Percentiles rank a stretch among this genome's conserved stretches.
Evolutionary conservation across 2,113 vertebrate species (phyloP).

Genomic region (Cercocebus atys): DNA sequence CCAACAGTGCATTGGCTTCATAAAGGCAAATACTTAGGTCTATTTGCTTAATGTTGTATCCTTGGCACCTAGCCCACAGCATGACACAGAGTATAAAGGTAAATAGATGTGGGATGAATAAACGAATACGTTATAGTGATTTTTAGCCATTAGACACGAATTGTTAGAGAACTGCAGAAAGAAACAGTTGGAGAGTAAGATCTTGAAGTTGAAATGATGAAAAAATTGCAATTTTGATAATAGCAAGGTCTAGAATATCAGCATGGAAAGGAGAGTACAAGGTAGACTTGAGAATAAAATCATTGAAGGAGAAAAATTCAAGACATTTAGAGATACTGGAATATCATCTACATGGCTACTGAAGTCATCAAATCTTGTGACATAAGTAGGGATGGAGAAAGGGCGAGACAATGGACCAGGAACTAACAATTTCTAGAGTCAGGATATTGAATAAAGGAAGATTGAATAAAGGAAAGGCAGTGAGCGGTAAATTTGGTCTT

Average conservation of each 20-base stretch:
- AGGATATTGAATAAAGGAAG: not conserved
- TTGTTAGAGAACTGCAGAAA: not conserved
- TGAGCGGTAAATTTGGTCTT: not conserved
- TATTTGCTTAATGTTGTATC: not conserved
- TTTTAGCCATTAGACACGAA: not conserved
- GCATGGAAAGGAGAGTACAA: not conserved
- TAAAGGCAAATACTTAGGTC: not conserved
- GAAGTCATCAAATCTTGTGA: not conserved
- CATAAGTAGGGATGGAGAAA: not conserved
- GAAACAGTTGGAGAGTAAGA: not conserved
- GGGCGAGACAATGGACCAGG: not conserved
- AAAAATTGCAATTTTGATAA: not conserved
- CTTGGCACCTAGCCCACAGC: not conserved
- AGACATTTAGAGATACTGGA: not conserved
- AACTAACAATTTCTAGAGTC: not conserved
- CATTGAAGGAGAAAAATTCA: not conserved
- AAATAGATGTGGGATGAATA: not conserved
- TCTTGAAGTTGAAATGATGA: not conserved
- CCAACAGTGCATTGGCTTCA: fast-evolving
- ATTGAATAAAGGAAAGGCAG: not conserved
- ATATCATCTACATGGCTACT: not conserved
- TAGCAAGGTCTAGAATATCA: not conserved
- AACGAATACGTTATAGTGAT: not conserved
- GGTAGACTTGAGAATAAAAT: not conserved
- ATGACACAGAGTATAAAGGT: not conserved